Base-by-base conservation (phyloP, 2,888 invertebrate genomes). In the Amphipyra berbera region DNA sequence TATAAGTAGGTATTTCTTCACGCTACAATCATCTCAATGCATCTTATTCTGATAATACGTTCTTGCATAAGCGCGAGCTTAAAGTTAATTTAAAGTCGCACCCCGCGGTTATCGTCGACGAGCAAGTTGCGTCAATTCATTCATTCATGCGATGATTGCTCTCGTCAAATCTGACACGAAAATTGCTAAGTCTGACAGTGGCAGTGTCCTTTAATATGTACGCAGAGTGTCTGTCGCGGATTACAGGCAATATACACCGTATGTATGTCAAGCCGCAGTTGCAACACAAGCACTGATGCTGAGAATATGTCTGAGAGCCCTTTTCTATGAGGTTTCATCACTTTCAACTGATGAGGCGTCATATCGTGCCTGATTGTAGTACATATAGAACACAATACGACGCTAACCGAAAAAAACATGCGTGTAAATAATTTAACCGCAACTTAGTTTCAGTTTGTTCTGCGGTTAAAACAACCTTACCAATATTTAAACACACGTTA, bases 241-340 rank as follows among this genome's bases (percentile, higher is more conserved):
- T 88, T 88, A 88, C 85, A 79, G 78, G 54, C 81, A 76, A 78
- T 65, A 60, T 54, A 59, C 59, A 54, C 48, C 56, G 79, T 92
- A 93, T 93, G 92, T 94, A 80, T 94, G 94, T 93, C 94, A 94
- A 92, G 91, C 85, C 81, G 76, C 77, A 79, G 83, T 94, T 92
- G 87, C 93, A 84, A 90, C 80, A 75, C 58, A 76, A 4, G 65
- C 73, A 74, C 82, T 84, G 65, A 85, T 87, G 87, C 87, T 80
- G 81, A 86, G 88, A 87, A 88, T 86, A 88, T 84, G 79, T 82
- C 85, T 82, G 82, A 86, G 87, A 88, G 91, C 92, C 94, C 93
- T 93, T 92, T 92, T 86, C 91, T 90, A 88, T 64, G 70, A 68
- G 52, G 61, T 79, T 79, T 78, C 79, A 66, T 69, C 79, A 79